Evolutionary conservation across 2,797 vertebrate species (phyloP).

Genomic region (Acanthurus tractus): DNA sequence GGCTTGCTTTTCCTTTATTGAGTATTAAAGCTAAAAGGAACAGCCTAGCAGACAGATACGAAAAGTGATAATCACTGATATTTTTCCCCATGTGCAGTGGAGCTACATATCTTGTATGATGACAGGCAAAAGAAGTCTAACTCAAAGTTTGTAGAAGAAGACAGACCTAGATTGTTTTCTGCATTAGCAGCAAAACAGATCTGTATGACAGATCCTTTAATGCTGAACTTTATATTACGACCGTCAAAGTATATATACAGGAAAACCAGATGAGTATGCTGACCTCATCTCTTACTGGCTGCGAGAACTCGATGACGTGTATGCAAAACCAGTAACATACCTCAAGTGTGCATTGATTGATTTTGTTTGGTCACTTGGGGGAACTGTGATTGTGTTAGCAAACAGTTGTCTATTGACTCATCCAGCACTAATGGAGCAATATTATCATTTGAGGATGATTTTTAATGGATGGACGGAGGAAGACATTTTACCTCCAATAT

Average conservation of each 20-base stretch:
- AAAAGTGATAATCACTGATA: conserved; percentile 48
- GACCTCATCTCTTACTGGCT: too few species aligned
- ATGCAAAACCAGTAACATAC: not conserved
- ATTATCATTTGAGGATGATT: conserved; percentile 5
- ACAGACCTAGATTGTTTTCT: conserved; percentile 8
- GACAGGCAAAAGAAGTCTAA: conserved; percentile 32
- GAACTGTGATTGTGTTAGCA: not conserved
- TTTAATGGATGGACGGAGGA: too few species aligned
- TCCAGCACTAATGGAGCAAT: not conserved
- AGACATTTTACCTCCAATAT: conserved; percentile 7
- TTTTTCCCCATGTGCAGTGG: conserved; percentile 34
- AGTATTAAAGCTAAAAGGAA: conserved; percentile 40
- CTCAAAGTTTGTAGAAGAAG: not conserved
- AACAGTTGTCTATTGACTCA: conserved; percentile 7
- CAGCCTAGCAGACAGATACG: conserved; percentile 35
- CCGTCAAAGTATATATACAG: conserved; percentile 4
- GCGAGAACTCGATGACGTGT: too few species aligned
- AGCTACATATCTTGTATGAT: conserved; percentile 18
- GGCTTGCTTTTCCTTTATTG: conserved; percentile 47
- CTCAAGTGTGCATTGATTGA: not conserved
- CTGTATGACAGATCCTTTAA: conserved; percentile 17
- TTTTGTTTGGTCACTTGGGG: not conserved
- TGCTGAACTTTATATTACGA: not conserved
- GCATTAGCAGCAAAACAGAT: conserved; percentile 8
- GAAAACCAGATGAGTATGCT: conserved; percentile 13